Conservation (phyloP, 2,797 vertebrate species). For the Cottoperca gobio region DNA sequence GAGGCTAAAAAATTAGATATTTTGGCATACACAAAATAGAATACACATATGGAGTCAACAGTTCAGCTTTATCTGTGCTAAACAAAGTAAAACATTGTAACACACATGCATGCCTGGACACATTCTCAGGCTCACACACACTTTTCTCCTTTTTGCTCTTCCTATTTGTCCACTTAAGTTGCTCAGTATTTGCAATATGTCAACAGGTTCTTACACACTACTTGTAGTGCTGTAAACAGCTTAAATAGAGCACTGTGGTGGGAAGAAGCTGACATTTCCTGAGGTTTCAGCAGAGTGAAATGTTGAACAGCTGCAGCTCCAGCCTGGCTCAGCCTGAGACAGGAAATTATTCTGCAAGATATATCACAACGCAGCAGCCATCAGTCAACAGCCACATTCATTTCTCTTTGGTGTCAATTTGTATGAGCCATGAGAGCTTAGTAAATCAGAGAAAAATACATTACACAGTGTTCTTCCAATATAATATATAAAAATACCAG, state of each 20-base stretch:
- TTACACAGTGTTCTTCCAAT: not conserved
- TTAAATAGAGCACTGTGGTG: not conserved
- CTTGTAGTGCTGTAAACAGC: constrained; percentile 21
- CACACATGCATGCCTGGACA: constrained; percentile 21
- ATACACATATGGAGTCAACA: constrained; percentile 3
- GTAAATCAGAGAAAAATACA: constrained; percentile 6
- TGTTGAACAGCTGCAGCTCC: constrained; percentile 48
- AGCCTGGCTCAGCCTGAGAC: not conserved
- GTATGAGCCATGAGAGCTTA: not conserved
- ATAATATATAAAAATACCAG: not conserved
- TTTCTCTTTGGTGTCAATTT: constrained; percentile 1
- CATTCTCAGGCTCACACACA: constrained; percentile 12
- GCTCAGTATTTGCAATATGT: constrained; percentile 19
- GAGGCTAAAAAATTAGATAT: constrained; percentile 18
- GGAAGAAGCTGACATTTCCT: constrained; percentile 20
- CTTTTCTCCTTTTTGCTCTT: constrained; percentile 3
- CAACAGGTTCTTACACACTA: constrained; percentile 4
- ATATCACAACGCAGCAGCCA: constrained; percentile 20
- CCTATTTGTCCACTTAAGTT: constrained; percentile 14
- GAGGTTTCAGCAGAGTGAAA: not conserved
- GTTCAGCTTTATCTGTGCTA: constrained; percentile 6
- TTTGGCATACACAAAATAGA: constrained; percentile 12
- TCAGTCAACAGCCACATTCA: not conserved
- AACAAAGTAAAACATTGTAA: constrained; percentile 16
- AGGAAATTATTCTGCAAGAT: constrained; percentile 26